These are phyloP conservation scores for Sisyra terminalis DNA, from an alignment of 2,888 invertebrate genomes.

Conservation along the genomic window DNA sequence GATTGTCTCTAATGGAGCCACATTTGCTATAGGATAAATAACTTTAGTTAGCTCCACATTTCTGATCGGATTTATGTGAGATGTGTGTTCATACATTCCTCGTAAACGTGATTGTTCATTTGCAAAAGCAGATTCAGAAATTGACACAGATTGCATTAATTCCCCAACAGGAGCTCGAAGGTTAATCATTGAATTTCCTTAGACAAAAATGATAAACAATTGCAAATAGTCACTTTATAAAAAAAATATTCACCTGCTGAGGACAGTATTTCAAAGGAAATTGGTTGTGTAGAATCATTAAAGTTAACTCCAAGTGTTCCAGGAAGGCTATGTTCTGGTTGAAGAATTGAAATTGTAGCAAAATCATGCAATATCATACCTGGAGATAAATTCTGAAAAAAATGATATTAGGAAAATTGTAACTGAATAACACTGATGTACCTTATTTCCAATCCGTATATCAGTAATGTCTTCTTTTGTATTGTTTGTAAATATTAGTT, in stretches of 20 bases:
- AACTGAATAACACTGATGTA: conserved; percentile 19
- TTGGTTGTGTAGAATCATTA: conserved; percentile 81
- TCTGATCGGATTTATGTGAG: conserved; percentile 21
- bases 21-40: conserved; percentile 62
- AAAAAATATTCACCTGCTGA: conserved; percentile 29
- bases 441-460: conserved; percentile 58
- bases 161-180: conserved; percentile 79
- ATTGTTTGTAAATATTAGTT: conserved; percentile 63
- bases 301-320: conserved; percentile 76
- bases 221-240: background rate
- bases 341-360: conserved; percentile 44
- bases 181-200: conserved; percentile 39
- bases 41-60: conserved; percentile 24
- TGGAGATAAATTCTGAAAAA: conserved; percentile 38
- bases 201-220: conserved; percentile 1
- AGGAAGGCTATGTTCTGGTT: conserved; percentile 43
- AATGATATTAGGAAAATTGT: too few species aligned
- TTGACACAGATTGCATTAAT: conserved; percentile 61
- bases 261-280: conserved; percentile 59
- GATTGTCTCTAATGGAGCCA: conserved; percentile 40
- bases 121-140: conserved; percentile 54
- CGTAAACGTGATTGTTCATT: conserved; percentile 59
- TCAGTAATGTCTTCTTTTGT: conserved; percentile 43
- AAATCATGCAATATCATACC: conserved; percentile 65
- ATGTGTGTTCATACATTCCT: conserved; percentile 79